These are phyloP conservation scores for Elephantulus edwardii DNA, from an alignment of 2,113 vertebrate species.

Conservation along the genomic window DNA sequence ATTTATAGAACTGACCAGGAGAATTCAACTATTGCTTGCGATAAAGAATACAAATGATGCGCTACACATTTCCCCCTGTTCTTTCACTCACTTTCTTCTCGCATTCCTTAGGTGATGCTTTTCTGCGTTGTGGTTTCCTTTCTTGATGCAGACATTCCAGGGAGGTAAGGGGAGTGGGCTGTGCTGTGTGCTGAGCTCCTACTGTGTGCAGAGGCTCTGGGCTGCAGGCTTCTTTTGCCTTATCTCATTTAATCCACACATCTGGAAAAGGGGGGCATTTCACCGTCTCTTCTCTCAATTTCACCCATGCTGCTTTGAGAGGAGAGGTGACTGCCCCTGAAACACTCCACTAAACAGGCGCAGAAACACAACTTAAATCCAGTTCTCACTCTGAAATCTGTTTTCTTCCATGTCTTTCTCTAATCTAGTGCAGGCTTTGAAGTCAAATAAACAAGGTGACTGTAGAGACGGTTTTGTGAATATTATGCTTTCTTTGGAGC, in stretches of 20 bases:
- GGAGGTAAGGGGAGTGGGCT: neutral
- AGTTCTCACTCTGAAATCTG: neutral
- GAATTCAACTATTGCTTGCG: neutral
- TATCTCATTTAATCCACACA: neutral
- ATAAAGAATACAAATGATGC: constrained; percentile 52
- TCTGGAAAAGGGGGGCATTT: neutral
- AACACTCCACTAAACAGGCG: neutral
- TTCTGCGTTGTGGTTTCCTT: neutral
- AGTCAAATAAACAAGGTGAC: neutral
- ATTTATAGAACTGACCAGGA: constrained; percentile 74
- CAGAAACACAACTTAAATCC: rapidly evolving
- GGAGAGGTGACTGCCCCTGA: rapidly evolving
- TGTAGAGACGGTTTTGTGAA: too few species aligned
- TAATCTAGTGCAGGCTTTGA: neutral
- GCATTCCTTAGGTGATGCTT: neutral
- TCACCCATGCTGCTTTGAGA: rapidly evolving
- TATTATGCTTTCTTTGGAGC: neutral
- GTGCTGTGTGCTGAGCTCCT: neutral
- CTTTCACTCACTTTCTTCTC: neutral
- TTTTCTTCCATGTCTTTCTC: neutral
- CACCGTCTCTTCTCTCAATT: rapidly evolving
- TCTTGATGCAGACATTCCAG: rapidly evolving
- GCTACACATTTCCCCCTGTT: neutral
- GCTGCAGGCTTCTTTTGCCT: rapidly evolving
- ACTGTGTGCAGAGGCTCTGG: neutral